phyloP scores from a whole-genome alignment of 1,140 invertebrate genomes.

The Atta cephalotes region DNA sequence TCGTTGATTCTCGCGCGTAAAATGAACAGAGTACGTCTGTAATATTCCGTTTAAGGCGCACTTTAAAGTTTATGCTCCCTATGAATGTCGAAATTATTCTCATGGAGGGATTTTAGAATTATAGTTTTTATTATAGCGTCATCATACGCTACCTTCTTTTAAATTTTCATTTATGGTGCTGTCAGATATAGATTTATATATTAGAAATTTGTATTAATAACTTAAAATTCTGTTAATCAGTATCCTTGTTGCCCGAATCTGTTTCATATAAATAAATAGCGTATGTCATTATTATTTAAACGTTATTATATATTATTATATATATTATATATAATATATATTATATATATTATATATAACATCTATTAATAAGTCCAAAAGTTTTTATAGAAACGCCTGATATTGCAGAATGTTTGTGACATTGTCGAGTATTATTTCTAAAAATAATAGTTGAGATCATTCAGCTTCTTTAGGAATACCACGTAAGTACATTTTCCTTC shows the following conservation, averaged over 20 bases:
- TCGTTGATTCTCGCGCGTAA: constrained; percentile 19
- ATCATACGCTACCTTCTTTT: not conserved
- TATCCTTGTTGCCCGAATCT: not conserved
- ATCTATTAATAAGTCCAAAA: constrained; percentile 5
- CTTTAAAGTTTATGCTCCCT: not conserved
- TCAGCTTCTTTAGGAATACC: not conserved
- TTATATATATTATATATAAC: not conserved
- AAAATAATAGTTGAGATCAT: not conserved
- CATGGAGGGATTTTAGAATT: constrained; percentile 2
- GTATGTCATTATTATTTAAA: constrained; percentile 1
- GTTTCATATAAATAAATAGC: constrained; percentile 5
- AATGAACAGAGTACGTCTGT: not conserved
- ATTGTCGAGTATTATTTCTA: constrained; percentile 10
- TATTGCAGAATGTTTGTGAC: not conserved
- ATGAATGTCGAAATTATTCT: not conserved
- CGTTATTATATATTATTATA: too few species aligned
- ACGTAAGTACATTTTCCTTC: not conserved
- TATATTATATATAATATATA: too few species aligned
- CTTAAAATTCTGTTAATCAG: not conserved
- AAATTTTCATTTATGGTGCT: not conserved
- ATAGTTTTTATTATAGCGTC: not conserved
- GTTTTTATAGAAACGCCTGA: not conserved
- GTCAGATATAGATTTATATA: not conserved
- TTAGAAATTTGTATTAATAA: not conserved
- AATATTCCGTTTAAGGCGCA: not conserved